phyloP scores from a whole-genome alignment of 2,888 invertebrate species.

The Phengaris arion region DNA sequence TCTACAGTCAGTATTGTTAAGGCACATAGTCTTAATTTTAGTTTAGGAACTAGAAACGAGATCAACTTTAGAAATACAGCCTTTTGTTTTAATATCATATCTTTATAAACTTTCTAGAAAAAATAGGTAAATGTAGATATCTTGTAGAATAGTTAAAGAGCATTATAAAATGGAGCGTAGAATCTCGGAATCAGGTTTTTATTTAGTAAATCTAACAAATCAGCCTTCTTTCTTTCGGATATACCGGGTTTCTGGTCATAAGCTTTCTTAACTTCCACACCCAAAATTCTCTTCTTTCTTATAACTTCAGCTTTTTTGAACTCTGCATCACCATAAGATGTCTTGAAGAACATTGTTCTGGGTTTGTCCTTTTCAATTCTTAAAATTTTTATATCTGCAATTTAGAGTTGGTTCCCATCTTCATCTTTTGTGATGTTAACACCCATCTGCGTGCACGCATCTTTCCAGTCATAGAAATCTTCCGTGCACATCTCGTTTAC shows the following conservation, averaged over 20 bases:
- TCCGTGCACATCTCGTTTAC: too few relatives aligned
- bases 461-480: too few relatives aligned
- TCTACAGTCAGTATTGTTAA: too few relatives aligned
- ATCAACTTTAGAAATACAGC: too few relatives aligned
- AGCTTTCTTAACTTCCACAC: neutral
- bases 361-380: too few relatives aligned
- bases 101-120: too few relatives aligned
- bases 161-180: neutral
- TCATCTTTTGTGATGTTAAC: neutral
- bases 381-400: neutral
- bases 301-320: neutral
- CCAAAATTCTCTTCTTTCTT: neutral
- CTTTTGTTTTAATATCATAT: too few relatives aligned
- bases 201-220: neutral
- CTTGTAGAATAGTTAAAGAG: neutral
- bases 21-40: too few relatives aligned
- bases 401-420: neutral
- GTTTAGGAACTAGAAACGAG: too few relatives aligned
- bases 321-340: neutral
- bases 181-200: neutral
- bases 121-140: too few relatives aligned
- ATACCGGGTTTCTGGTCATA: neutral
- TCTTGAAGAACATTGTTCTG: neutral
- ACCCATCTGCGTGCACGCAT: neutral
- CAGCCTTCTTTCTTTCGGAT: neutral